Evolutionary conservation across 2,888 invertebrate genomes (phyloP).

Genomic region (Nomada fucata): DNA sequence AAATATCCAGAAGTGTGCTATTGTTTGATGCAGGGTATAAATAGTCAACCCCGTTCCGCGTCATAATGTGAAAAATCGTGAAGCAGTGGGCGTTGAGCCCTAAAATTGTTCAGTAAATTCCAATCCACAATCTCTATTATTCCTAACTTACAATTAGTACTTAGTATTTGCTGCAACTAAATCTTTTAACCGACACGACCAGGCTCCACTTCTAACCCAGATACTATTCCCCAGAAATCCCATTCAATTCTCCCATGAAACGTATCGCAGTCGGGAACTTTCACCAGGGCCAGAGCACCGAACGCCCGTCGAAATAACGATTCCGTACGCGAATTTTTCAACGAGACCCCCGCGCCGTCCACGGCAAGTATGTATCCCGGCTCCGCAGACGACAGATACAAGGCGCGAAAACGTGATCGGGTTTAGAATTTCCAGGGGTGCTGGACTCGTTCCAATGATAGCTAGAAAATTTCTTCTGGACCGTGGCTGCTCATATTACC

Average conservation of each 20-base stretch:
- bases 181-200: no score
- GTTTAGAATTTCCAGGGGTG: constrained; percentile 71
- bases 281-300: constrained; percentile 14
- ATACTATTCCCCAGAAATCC: neutral
- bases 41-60: no score
- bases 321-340: constrained; percentile 11
- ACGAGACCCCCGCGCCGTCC: neutral
- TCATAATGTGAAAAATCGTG: no score
- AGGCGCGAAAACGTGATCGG: constrained; percentile 64
- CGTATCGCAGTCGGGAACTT: constrained; percentile 3
- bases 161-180: no score
- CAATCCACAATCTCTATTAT: no score
- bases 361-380: constrained; percentile 5
- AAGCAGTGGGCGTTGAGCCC: no score
- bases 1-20: no score
- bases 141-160: no score
- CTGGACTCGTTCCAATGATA: constrained; percentile 35
- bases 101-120: no score
- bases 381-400: constrained; percentile 65
- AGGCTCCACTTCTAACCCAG: neutral
- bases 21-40: no score
- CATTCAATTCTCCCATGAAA: neutral
- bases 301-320: neutral
- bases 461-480: constrained; percentile 73
- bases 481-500: constrained; percentile 77